These are phyloP conservation scores for Megaustenia siamemsis DNA, from an alignment of 2,888 invertebrate species.

Conservation along the genomic window DNA sequence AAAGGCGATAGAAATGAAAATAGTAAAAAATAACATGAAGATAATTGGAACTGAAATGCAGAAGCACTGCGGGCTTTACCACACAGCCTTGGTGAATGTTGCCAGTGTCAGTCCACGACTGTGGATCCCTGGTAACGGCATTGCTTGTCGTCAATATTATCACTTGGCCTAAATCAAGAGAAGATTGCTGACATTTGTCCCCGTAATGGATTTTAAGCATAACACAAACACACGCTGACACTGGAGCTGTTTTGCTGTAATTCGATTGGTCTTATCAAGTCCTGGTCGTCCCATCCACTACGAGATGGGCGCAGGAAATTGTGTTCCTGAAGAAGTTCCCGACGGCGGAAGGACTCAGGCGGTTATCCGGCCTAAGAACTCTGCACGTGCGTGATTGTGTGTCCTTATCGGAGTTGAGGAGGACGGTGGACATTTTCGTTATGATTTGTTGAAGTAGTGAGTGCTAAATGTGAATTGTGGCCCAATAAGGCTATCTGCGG, in stretches of 20 bases:
- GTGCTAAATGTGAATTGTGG: constrained; percentile 46
- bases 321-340: constrained; percentile 47
- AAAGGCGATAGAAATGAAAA: neutral
- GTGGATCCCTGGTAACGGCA: neutral
- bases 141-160: neutral
- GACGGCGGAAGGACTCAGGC: constrained; percentile 53
- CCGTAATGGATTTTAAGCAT: constrained; percentile 51
- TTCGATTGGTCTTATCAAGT: constrained; percentile 52
- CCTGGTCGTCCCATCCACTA: constrained; percentile 6
- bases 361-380: constrained; percentile 52
- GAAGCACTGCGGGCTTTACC: too few relatives aligned
- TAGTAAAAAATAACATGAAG: neutral
- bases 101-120: neutral
- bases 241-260: constrained; percentile 50
- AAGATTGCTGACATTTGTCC: constrained; percentile 35
- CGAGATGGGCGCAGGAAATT: constrained; percentile 47
- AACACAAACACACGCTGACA: constrained; percentile 47
- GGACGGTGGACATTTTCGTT: constrained; percentile 39
- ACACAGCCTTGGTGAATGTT: neutral
- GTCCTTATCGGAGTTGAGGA: constrained; percentile 41
- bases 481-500: constrained; percentile 22
- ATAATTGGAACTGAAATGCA: neutral
- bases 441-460: constrained; percentile 43
- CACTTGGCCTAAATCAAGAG: constrained; percentile 39
- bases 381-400: constrained; percentile 49